These are phyloP conservation scores for Drosophila willistoni DNA, from an alignment of 1,140 invertebrate genomes.

Conservation along the genomic window DNA sequence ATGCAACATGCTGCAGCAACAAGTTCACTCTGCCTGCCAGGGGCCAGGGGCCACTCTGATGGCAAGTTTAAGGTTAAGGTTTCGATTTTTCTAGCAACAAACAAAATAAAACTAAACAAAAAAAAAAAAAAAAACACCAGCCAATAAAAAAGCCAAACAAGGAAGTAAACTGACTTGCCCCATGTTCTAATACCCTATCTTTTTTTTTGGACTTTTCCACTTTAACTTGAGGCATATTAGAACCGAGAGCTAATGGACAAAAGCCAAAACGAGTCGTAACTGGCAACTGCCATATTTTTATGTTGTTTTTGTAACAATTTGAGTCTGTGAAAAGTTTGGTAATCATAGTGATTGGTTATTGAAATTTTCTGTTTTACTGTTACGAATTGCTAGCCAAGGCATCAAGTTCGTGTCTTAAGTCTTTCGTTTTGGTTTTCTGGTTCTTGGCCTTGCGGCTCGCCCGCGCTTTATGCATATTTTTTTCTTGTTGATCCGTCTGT, in stretches of 20 bases:
- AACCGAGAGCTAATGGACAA: background rate
- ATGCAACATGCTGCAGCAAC: slow-evolving; percentile 31
- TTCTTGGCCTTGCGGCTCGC: slow-evolving; percentile 42
- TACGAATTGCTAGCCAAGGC: slow-evolving; percentile 57
- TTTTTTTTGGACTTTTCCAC: background rate
- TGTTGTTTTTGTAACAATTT: slow-evolving; percentile 7
- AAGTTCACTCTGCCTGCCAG: slow-evolving; percentile 8
- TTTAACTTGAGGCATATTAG: slow-evolving; percentile 12
- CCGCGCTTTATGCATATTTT: slow-evolving; percentile 72
- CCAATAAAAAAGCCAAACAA: slow-evolving; percentile 45
- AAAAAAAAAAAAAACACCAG: slow-evolving; percentile 39
- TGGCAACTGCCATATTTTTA: background rate
- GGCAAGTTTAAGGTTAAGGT: slow-evolving; percentile 78
- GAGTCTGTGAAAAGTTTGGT: slow-evolving; percentile 38
- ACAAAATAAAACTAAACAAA: slow-evolving; percentile 37
- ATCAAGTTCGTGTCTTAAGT: slow-evolving; percentile 72
- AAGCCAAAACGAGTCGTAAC: background rate
- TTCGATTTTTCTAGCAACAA: slow-evolving; percentile 66
- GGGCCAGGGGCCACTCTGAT: slow-evolving; percentile 34
- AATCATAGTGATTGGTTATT: slow-evolving; percentile 80
- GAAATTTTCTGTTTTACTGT: slow-evolving; percentile 72
- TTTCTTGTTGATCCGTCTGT: slow-evolving; percentile 12
- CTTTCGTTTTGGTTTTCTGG: slow-evolving; percentile 53
- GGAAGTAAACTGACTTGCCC: slow-evolving; percentile 62
- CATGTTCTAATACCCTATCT: slow-evolving; percentile 36